These are phyloP conservation scores for Lathamus discolor DNA, from an alignment of 2,113 vertebrate genomes.

Conservation along the genomic window DNA sequence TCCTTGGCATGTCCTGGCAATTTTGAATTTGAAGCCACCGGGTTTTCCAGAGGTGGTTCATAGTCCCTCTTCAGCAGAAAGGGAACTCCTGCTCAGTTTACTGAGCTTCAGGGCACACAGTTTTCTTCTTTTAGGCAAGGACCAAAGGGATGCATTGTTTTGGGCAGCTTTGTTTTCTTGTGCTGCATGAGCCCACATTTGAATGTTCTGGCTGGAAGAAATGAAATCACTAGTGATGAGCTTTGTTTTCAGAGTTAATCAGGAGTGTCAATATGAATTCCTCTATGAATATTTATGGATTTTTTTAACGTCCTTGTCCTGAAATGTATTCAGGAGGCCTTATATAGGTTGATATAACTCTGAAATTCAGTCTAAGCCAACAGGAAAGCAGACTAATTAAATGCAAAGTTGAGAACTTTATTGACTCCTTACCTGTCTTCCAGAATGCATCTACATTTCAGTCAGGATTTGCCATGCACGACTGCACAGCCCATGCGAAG, in stretches of 20 bases:
- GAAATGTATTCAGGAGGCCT: neutral
- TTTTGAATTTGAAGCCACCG: neutral
- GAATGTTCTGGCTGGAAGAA: neutral
- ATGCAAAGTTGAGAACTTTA: neutral
- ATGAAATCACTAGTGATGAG: neutral
- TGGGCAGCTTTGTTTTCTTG: neutral
- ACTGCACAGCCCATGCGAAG: neutral
- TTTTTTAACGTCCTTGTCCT: neutral
- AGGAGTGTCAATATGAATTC: neutral
- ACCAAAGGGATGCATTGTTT: neutral
- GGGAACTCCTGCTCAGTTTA: neutral
- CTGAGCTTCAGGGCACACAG: neutral
- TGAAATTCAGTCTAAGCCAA: neutral
- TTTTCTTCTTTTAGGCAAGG: neutral
- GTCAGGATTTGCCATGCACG: neutral
- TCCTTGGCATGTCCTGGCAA: neutral
- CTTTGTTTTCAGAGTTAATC: neutral
- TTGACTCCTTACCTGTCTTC: neutral
- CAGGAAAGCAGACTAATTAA: neutral
- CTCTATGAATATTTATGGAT: neutral
- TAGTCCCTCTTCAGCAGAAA: neutral
- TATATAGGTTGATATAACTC: neutral
- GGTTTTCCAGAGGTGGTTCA: neutral
- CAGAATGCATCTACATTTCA: neutral
- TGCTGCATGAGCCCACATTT: rapidly evolving